These are phyloP conservation scores for Callimico goeldii DNA, from an alignment of 2,797 vertebrate genomes.

Conservation along the genomic window DNA sequence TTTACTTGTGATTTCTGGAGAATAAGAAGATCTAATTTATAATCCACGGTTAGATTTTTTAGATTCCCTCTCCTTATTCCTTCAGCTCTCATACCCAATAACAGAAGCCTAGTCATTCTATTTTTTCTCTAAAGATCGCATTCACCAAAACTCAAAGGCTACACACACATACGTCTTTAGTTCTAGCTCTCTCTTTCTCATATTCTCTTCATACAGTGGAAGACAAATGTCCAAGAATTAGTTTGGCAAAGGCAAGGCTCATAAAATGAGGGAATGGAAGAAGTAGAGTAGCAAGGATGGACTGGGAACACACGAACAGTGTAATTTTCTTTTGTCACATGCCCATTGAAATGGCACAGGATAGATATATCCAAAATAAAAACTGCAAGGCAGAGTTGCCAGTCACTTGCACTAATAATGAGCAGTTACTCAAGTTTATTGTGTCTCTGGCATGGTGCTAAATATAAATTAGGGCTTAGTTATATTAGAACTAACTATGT, in stretches of 20 bases:
- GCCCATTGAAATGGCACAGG: background rate
- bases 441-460: background rate
- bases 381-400: background rate
- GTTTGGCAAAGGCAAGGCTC: background rate
- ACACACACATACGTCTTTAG: background rate
- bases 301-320: rapidly evolving
- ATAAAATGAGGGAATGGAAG: background rate
- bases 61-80: background rate
- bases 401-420: background rate
- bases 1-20: background rate
- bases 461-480: background rate
- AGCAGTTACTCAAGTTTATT: background rate
- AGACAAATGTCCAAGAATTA: background rate
- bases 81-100: background rate
- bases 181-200: background rate
- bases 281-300: background rate
- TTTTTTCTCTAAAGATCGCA: background rate
- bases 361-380: background rate
- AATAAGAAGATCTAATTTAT: background rate
- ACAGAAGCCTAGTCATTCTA: background rate
- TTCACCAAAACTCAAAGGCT: background rate
- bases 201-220: background rate
- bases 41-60: background rate
- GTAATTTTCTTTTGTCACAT: background rate
- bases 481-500: background rate